These are phyloP conservation scores for Hyposmocoma kahamanoa DNA, from an alignment of 1,140 invertebrate species.

Conservation along the genomic window DNA sequence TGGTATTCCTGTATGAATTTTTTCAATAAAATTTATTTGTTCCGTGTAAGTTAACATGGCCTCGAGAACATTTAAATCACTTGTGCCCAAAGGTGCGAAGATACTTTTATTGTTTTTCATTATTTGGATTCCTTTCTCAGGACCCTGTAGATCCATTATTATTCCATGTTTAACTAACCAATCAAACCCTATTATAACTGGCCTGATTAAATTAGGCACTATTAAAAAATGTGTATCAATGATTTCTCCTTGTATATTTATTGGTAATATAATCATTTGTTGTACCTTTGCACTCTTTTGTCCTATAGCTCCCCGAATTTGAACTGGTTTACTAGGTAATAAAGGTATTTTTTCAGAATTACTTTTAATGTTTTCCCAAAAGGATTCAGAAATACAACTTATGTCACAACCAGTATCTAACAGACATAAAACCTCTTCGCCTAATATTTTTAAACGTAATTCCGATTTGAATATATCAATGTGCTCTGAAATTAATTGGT, in stretches of 20 bases:
- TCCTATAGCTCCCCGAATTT: constrained; percentile 18
- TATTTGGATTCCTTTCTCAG: not conserved
- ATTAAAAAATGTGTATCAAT: constrained; percentile 15
- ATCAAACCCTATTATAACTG: constrained; percentile 26
- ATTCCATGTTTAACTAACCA: constrained; percentile 20
- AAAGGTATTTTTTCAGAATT: constrained; percentile 7
- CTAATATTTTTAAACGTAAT: constrained; percentile 7
- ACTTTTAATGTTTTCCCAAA: constrained; percentile 14
- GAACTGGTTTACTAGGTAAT: constrained; percentile 20
- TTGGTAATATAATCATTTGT: constrained; percentile 15
- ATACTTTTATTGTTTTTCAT: not conserved
- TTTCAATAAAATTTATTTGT: not conserved
- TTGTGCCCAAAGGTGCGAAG: not conserved
- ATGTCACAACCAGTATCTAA: constrained; percentile 30
- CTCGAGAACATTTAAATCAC: not conserved
- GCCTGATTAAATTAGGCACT: constrained; percentile 15
- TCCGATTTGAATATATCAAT: constrained; percentile 10
- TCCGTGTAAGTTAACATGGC: not conserved
- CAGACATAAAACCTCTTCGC: constrained; percentile 5
- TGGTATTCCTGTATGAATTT: not conserved
- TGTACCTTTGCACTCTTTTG: constrained; percentile 19
- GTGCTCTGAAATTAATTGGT: constrained; percentile 5
- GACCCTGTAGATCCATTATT: constrained; percentile 9
- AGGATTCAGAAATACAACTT: constrained; percentile 24
- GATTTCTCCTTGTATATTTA: not conserved